Evolutionary conservation across 2,888 invertebrate species (phyloP).

Genomic region (Diploptera punctata): DNA sequence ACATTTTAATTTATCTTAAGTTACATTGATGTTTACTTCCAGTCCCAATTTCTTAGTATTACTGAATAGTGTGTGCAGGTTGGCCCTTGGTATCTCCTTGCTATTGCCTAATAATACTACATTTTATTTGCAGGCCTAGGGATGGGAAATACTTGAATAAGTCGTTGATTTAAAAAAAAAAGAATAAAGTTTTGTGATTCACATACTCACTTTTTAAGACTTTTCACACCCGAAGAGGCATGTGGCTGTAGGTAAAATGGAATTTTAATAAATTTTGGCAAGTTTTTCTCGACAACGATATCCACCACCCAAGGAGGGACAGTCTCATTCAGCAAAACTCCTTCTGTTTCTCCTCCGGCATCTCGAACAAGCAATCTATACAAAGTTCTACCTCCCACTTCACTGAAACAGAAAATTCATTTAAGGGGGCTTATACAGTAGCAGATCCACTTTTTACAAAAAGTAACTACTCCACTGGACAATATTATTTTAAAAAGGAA

Average conservation of each 20-base stretch:
- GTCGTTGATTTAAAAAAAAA: not conserved
- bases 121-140: too few species aligned
- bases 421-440: too few species aligned
- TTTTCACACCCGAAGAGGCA: constrained; percentile 68
- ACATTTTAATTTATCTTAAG: too few species aligned
- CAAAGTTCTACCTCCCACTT: constrained; percentile 93
- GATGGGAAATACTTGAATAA: not conserved
- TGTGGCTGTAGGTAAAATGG: constrained; percentile 98
- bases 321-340: constrained; percentile 88
- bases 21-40: too few species aligned
- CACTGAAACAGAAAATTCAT: constrained; percentile 75
- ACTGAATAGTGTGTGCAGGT: too few species aligned
- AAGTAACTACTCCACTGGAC: too few species aligned
- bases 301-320: constrained; percentile 97
- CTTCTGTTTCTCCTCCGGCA: constrained; percentile 93
- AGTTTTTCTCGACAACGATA: constrained; percentile 90
- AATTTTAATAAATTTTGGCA: constrained; percentile 95
- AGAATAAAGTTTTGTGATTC: not conserved
- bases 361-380: constrained; percentile 90
- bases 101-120: too few species aligned
- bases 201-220: constrained; percentile 73
- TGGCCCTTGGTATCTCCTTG: too few species aligned
- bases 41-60: too few species aligned
- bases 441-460: too few species aligned
- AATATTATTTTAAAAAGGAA: too few species aligned